These are phyloP conservation scores for Limnephilus rhombicus DNA, from an alignment of 2,888 invertebrate genomes.

Conservation along the genomic window DNA sequence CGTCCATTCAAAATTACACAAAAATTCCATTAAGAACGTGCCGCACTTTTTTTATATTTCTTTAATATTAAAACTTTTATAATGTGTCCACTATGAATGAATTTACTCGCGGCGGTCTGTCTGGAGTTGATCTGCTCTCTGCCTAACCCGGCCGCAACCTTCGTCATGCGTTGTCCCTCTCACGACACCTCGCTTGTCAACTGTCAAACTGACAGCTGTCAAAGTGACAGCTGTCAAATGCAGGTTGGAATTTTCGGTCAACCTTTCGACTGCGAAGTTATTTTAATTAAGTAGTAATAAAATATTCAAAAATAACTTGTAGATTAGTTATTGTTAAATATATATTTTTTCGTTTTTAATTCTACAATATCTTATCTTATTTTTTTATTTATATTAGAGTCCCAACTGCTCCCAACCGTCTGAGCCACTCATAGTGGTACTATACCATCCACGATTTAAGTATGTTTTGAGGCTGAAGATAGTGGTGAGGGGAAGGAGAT, in stretches of 20 bases:
- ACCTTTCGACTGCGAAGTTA: background rate
- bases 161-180: conserved; percentile 10
- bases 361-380: no score
- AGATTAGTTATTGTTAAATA: no score
- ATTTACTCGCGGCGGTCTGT: background rate
- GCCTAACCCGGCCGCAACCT: background rate
- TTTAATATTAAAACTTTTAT: background rate
- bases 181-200: conserved; percentile 29
- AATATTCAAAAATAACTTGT: no score
- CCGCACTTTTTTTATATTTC: background rate
- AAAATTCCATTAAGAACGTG: background rate
- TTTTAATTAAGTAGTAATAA: no score
- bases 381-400: no score
- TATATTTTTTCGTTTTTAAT: no score
- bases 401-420: no score
- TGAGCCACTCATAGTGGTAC: no score
- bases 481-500: no score
- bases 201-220: conserved; percentile 37
- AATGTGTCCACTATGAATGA: background rate
- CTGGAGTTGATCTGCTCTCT: background rate
- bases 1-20: background rate
- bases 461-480: no score
- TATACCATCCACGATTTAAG: no score
- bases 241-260: background rate
- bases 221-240: conserved; percentile 4